Evolutionary conservation across 53 echinoderm and acorn worm genomes (phyloP).

Genomic region (Patiria pectinifera): DNA sequence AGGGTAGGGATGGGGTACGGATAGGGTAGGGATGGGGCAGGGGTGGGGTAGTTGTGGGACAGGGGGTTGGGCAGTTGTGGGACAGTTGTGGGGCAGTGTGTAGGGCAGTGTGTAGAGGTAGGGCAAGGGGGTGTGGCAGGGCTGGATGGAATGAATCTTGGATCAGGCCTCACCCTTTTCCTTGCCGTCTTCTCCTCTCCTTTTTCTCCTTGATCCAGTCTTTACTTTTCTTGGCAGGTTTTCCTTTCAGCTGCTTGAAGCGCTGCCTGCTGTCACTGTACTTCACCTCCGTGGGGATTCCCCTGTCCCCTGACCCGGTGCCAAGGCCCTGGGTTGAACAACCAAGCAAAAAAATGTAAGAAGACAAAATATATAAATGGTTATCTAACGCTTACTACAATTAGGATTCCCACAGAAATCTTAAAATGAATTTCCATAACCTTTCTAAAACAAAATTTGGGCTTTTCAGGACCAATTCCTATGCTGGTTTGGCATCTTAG

Average conservation of each 20-base stretch:
- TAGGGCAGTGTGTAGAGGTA: no score
- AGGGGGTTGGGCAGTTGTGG: no score
- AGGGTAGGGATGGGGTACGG: no score
- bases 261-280: constrained; percentile 82
- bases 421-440: no score
- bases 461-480: no score
- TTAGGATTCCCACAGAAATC: no score
- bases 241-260: constrained; percentile 79
- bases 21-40: no score
- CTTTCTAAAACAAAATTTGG: no score
- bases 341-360: not conserved
- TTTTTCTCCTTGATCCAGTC: constrained; percentile 99
- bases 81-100: no score
- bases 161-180: constrained; percentile 73
- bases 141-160: not conserved
- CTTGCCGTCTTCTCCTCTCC: constrained; percentile 92
- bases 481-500: no score
- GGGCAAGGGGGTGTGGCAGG: no score
- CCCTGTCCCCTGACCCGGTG: constrained; percentile 57
- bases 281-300: constrained; percentile 69
- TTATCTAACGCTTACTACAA: not conserved
- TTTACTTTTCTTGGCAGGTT: constrained; percentile 86
- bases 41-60: no score
- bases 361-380: not conserved
- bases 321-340: constrained; percentile 75